phyloP scores from a whole-genome alignment of 2,888 invertebrate genomes.

The Leucophora obtusa region DNA sequence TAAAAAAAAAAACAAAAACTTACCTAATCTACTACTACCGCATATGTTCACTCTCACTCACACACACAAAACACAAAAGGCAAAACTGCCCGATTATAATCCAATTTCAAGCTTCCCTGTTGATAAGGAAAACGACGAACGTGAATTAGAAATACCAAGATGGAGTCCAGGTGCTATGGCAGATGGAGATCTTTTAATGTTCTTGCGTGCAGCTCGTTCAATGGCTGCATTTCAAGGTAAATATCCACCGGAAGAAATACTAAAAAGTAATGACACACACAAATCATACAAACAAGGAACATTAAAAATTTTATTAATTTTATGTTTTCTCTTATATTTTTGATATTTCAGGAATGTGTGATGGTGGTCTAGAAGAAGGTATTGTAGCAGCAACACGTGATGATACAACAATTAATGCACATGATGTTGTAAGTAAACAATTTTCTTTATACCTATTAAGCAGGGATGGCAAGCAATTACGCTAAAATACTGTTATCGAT shows the following conservation, averaged over 20 bases:
- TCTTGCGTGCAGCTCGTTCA: slow-evolving; percentile 96
- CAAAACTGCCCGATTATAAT: slow-evolving; percentile 80
- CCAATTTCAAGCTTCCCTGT: slow-evolving; percentile 80
- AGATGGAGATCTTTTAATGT: slow-evolving; percentile 98
- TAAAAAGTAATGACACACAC: slow-evolving; percentile 67
- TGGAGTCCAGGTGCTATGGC: slow-evolving; percentile 96
- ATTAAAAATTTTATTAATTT: slow-evolving; percentile 48
- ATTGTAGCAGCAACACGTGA: slow-evolving; percentile 97
- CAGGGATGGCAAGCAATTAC: too few species aligned
- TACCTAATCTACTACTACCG: slow-evolving; percentile 46
- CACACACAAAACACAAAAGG: slow-evolving; percentile 70
- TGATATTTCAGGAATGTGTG: slow-evolving; percentile 89
- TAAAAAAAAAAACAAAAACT: not conserved
- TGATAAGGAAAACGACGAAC: slow-evolving; percentile 79
- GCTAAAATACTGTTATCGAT: too few species aligned
- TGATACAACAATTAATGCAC: slow-evolving; percentile 97
- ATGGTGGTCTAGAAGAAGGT: slow-evolving; percentile 98
- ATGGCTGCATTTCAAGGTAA: slow-evolving; percentile 96
- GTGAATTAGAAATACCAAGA: slow-evolving; percentile 88
- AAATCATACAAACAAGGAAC: slow-evolving; percentile 26
- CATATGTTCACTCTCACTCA: slow-evolving; percentile 56
- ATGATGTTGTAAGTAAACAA: slow-evolving; percentile 87
- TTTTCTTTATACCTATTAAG: too few species aligned
- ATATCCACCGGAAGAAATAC: slow-evolving; percentile 60
- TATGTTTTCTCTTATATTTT: slow-evolving; percentile 32